Evolutionary conservation across 2,113 vertebrate genomes (phyloP).

Genomic region (Melanerpes aurifrons): DNA sequence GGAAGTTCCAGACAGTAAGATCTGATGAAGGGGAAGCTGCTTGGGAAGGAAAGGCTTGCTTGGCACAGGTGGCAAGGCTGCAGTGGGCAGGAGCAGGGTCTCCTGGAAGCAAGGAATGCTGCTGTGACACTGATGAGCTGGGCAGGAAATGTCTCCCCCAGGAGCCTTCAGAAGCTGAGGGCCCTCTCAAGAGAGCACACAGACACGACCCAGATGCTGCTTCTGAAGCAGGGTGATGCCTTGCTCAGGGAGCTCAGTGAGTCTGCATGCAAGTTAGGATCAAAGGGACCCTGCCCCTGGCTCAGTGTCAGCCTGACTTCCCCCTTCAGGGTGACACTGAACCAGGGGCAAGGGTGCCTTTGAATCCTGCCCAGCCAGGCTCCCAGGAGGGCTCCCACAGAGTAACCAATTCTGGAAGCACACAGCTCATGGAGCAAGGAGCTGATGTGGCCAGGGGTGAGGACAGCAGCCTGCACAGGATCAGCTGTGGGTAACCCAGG

Average conservation of each 20-base stretch:
- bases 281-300: background rate
- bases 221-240: background rate
- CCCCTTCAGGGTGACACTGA: too few relatives aligned
- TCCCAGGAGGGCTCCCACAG: background rate
- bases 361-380: background rate
- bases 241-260: background rate
- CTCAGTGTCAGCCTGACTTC: background rate
- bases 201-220: background rate
- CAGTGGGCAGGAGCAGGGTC: background rate
- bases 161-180: background rate
- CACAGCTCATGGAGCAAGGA: background rate
- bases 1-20: background rate
- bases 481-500: background rate
- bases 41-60: background rate
- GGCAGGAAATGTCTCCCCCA: background rate
- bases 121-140: background rate
- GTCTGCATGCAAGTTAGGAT: background rate
- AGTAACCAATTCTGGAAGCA: background rate
- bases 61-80: background rate
- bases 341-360: too few relatives aligned
- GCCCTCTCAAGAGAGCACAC: background rate
- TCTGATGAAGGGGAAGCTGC: background rate
- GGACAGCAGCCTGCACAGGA: background rate
- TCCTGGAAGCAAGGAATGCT: background rate
- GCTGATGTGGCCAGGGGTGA: background rate